A percentile compares a stretch with the other conserved stretches of the same genome.
Evolutionary conservation across 2,888 invertebrate species (phyloP).

Genomic region (Mesorhabditis spiculigera): DNA sequence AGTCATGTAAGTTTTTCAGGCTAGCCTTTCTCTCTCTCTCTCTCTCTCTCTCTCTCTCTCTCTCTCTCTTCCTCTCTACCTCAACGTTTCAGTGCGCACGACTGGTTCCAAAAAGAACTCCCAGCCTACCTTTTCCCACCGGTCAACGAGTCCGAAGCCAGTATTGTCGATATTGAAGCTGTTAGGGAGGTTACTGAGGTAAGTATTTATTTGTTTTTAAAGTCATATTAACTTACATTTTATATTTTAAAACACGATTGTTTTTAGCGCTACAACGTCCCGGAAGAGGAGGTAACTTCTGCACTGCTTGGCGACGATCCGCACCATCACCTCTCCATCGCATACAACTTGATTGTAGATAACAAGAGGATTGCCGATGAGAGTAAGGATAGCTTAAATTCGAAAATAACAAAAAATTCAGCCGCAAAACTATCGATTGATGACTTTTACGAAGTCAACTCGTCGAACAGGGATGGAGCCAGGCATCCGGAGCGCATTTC

Average conservation of each 20-base stretch:
- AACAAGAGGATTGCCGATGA: constrained; percentile 91
- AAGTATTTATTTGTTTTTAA: constrained; percentile 22
- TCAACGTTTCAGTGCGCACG: constrained; percentile 73
- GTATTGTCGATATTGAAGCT: constrained; percentile 93
- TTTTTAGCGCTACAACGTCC: constrained; percentile 82
- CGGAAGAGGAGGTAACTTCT: constrained; percentile 87
- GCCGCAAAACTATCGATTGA: constrained; percentile 61
- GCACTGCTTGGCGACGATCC: constrained; percentile 91
- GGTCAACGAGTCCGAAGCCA: constrained; percentile 92
- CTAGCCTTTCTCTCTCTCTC: not conserved
- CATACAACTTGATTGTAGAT: constrained; percentile 96
- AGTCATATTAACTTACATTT: not conserved
- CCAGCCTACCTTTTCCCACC: constrained; percentile 97
- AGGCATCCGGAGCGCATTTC: constrained; percentile 64
- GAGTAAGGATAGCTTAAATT: constrained; percentile 36
- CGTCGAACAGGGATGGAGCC: constrained; percentile 58
- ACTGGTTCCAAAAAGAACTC: constrained; percentile 96
- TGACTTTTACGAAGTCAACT: constrained; percentile 86
- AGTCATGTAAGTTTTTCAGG: constrained; percentile 71
- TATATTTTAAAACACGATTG: not conserved
- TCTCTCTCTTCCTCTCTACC: not conserved
- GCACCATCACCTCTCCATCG: constrained; percentile 94
- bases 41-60: too few relatives aligned
- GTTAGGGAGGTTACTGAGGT: constrained; percentile 79
- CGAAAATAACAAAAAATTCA: constrained; percentile 22